Base-by-base conservation (phyloP, 2,888 invertebrate species). In the Brenthis hecate region DNA sequence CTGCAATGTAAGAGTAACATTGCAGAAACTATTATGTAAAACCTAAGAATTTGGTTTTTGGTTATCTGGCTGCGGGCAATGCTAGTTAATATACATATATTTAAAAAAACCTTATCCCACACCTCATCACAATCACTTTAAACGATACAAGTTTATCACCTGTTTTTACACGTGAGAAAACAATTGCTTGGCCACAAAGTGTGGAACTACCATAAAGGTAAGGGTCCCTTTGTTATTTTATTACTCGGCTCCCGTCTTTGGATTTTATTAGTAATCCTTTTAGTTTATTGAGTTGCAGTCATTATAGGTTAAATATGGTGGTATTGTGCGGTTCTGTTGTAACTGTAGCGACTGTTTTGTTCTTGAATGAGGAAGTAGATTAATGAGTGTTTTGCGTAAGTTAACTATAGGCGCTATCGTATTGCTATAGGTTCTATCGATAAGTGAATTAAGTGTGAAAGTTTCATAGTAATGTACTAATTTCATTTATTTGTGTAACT, bases 91-190 rank as follows among this genome's bases (percentile, higher is more conserved):
- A 19, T 1, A 19, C 19, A 19, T 19, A 19, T 19, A 19, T 19
- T 19, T 19, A 19, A 53, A 19, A 43, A 53, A 53, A 62, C 13
- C 19, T n/a, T 5, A 11, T n/a, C 48, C 19, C 28, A 28, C 5
- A 28, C 28, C 28, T 47, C 28, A 50, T 28, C 48, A n/a, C 13
- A 60, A n/a, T 5, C 28, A 28, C n/a, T 5, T 19, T 23, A n/a
- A 62, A 48, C 16, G 56, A 36, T 53, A 56, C 62, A 47, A 36
- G 36, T 88, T 86, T 84, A 86, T 77, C 77, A 75, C 80, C 76
- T 56, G 75, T 81, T 86, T 87, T 88, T 87, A 87, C 66, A 82
- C 81, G 84, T 85, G 85, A 85, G 85, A 85, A 86, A 89, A 89
- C 91, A 89, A 89, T 91, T 85, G 88, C 82, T 80, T 77, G 77